Evolutionary conservation across 64 coral and sea anemone species (phyloP).

Genomic region (Pachyseris speciosa): DNA sequence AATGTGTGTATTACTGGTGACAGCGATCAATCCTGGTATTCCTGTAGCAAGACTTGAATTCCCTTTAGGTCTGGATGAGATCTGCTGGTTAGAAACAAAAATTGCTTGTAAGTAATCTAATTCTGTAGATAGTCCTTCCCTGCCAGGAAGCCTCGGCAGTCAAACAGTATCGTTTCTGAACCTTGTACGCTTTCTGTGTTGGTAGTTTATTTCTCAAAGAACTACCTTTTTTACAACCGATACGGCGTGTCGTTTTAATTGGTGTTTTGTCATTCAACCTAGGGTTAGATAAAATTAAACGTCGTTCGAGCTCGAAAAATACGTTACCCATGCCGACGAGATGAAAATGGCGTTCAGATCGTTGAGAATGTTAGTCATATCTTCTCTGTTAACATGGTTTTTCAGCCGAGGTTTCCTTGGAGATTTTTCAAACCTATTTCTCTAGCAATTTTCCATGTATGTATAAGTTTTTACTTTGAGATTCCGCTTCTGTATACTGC

Average conservation of each 20-base stretch:
- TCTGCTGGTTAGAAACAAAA: not conserved
- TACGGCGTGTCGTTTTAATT: too few relatives aligned
- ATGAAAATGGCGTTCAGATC: too few relatives aligned
- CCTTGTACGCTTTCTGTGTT: too few relatives aligned
- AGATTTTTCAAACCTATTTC: slow-evolving; percentile 18
- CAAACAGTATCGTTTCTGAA: not conserved
- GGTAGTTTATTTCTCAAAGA: too few relatives aligned
- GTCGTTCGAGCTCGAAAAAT: too few relatives aligned
- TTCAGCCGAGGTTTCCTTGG: slow-evolving; percentile 18
- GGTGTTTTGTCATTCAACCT: too few relatives aligned
- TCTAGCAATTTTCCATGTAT: slow-evolving; percentile 33
- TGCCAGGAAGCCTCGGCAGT: not conserved
- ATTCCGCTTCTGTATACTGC: not conserved
- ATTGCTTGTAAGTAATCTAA: slow-evolving; percentile 17
- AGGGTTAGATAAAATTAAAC: too few relatives aligned
- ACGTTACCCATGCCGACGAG: too few relatives aligned
- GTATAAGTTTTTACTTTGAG: slow-evolving; percentile 38
- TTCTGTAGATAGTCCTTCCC: slow-evolving; percentile 36
- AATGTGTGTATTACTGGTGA: slow-evolving; percentile 10
- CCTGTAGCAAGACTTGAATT: not conserved
- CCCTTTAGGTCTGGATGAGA: slow-evolving; percentile 6
- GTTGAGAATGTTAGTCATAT: too few relatives aligned
- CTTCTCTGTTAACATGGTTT: not conserved
- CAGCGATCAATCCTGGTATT: not conserved
- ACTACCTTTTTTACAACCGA: too few relatives aligned